phyloP scores from a whole-genome alignment of 1,140 invertebrate species.

The Helicorthomorpha holstii region DNA sequence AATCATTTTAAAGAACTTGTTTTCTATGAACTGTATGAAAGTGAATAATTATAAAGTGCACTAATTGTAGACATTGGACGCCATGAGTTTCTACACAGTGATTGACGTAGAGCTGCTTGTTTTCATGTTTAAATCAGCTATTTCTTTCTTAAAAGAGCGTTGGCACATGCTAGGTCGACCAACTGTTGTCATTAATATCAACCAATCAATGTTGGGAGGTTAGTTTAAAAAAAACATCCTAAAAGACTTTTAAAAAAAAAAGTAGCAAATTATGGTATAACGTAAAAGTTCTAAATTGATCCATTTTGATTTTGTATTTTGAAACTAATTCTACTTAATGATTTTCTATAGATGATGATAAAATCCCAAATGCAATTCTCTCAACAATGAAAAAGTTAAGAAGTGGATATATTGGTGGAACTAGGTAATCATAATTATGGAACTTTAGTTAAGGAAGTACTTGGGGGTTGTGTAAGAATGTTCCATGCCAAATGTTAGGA shows the following conservation, averaged over 20 bases:
- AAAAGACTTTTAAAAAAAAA: too few species aligned
- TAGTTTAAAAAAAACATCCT: neutral
- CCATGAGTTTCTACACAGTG: slow-evolving; percentile 88
- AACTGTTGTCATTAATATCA: slow-evolving; percentile 71
- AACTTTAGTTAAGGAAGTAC: too few species aligned
- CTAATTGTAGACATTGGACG: slow-evolving; percentile 83
- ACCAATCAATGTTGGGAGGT: too few species aligned
- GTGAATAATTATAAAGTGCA: too few species aligned
- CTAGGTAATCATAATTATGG: slow-evolving; percentile 32
- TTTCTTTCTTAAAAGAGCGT: slow-evolving; percentile 88
- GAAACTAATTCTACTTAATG: too few species aligned
- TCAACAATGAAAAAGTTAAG: slow-evolving; percentile 96
- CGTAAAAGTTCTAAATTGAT: too few species aligned
- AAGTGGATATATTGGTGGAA: slow-evolving; percentile 96
- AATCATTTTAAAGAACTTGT: neutral
- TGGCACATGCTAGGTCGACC: slow-evolving; percentile 87
- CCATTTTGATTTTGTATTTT: too few species aligned
- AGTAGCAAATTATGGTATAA: too few species aligned
- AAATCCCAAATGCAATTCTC: slow-evolving; percentile 80
- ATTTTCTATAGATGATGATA: slow-evolving; percentile 67
- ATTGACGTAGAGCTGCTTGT: slow-evolving; percentile 92
- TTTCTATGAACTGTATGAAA: too few species aligned
- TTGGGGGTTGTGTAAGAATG: too few species aligned
- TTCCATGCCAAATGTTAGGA: too few species aligned
- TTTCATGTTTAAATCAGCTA: slow-evolving; percentile 89